Evolutionary conservation across 2,888 invertebrate genomes (phyloP), one percentile per base, ranked within the genome.

Genomic region (Dinocampus coccinellae): DNA sequence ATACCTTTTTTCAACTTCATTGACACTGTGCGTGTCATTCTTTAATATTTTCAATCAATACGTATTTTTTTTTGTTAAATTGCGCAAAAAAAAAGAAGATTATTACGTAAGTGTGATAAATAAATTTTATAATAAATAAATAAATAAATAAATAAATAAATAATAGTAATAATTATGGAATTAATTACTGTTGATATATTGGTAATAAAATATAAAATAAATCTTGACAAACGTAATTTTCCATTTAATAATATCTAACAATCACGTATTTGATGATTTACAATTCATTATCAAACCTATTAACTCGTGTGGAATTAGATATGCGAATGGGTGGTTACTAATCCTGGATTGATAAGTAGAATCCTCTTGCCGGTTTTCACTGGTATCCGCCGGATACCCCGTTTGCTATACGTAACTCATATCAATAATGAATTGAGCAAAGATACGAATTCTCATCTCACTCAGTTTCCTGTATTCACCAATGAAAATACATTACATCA

Each of bases 341-440:
- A 83, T 82, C 82, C 81, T 73, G 77, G 78, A 79, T 80, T 83
- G 82, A 83, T 82, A 83, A 81, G 81, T 81, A 79, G 80, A 80
- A 80, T 80, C 78, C 76, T 72, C 75, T 33, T 22, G 39, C 76
- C 60, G 39, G 78, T 22, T 80, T 79, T 77, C 75, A 75, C 42
- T 66, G 60, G 68, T 55, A 72, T 76, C 73, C 74, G 29, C 34
- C 66, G 78, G 71, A 75, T 73, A 76, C 73, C n/a, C 70, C 74
- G 68, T 72, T 33, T 69, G 69, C 69, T 70, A 70, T 64, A 67
- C n/a, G n/a, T 65, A 66, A 71, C 65, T 70, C 72, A 73, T 75
- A 74, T 75, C 74, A 75, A 77, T 76, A 74, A 78, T 78, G 76
- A 73, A 76, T 72, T 69, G 62, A 47, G 61, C 68, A 72, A 70